Evolutionary conservation across 2,888 invertebrate species (phyloP).

Genomic region (Xestia xanthographa): DNA sequence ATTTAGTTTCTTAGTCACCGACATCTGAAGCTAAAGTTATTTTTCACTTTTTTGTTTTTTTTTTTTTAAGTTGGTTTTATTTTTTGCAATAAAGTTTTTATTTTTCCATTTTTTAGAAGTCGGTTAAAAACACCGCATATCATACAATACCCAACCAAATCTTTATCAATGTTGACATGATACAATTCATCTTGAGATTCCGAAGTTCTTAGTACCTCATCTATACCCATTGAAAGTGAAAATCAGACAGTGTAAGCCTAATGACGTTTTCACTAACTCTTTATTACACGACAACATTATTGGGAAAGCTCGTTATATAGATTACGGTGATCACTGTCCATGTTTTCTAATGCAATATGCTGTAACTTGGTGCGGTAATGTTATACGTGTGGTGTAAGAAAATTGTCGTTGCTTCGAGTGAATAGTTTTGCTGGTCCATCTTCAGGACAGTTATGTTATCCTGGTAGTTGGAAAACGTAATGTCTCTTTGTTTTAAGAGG

Average conservation of each 20-base stretch:
- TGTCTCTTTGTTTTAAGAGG: too few species aligned
- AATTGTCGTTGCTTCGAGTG: slow-evolving; percentile 9
- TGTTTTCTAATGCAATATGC: slow-evolving; percentile 61
- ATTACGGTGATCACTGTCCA: slow-evolving; percentile 58
- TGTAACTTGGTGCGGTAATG: slow-evolving; percentile 55
- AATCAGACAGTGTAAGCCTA: slow-evolving; percentile 49
- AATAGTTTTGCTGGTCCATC: neutral
- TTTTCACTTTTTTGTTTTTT: too few species aligned
- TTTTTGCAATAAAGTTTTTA: too few species aligned
- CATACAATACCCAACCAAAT: neutral
- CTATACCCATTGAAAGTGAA: slow-evolving; percentile 56
- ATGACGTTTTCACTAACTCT: slow-evolving; percentile 59
- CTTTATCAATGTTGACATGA: neutral
- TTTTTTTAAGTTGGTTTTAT: too few species aligned
- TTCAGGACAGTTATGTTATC: slow-evolving; percentile 25
- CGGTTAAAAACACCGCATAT: neutral
- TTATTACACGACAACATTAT: slow-evolving; percentile 55
- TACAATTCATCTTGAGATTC: slow-evolving; percentile 11
- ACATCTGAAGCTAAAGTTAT: too few species aligned
- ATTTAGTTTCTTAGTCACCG: too few species aligned
- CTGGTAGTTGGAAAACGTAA: slow-evolving; percentile 28
- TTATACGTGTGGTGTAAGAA: slow-evolving; percentile 34
- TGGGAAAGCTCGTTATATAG: slow-evolving; percentile 64
- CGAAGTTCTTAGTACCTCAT: neutral
- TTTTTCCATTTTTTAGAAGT: too few species aligned